These are phyloP conservation scores for Amphiprion ocellaris DNA, from an alignment of 2,113 vertebrate genomes.

Conservation along the genomic window DNA sequence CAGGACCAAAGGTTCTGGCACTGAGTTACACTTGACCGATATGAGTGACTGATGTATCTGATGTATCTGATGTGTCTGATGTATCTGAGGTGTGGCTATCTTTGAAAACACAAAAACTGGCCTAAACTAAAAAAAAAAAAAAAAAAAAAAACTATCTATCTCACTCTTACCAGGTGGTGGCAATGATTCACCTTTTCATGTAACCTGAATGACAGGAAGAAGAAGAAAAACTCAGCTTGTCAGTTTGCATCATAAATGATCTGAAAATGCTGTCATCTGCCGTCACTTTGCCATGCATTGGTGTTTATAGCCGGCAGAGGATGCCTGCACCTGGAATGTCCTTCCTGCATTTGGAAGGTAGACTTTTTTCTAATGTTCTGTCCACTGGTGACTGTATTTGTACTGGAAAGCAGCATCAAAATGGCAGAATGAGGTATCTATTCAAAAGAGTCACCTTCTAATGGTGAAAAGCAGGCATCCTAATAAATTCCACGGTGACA, in stretches of 20 bases:
- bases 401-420: conserved; percentile 12
- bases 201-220: background rate
- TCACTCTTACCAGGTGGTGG: conserved; percentile 1
- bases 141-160: background rate
- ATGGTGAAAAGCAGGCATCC: conserved; percentile 7
- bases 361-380: conserved; percentile 1
- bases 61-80: background rate
- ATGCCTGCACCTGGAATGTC: conserved; percentile 3
- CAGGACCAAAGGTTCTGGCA: too few species aligned
- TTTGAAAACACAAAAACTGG: background rate
- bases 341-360: conserved; percentile 1
- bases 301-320: conserved; percentile 1
- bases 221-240: background rate
- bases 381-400: background rate
- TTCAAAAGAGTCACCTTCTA: background rate
- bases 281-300: background rate
- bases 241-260: background rate
- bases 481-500: conserved; percentile 49
- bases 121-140: background rate
- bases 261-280: background rate
- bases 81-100: background rate
- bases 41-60: background rate
- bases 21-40: too few species aligned
- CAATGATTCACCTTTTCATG: conserved; percentile 11
- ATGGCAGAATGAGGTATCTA: background rate